A percentile compares a stretch with the other conserved stretches of the same genome.
phyloP scores from a whole-genome alignment of 2,797 vertebrate genomes.

The Danio jaintianensis region DNA sequence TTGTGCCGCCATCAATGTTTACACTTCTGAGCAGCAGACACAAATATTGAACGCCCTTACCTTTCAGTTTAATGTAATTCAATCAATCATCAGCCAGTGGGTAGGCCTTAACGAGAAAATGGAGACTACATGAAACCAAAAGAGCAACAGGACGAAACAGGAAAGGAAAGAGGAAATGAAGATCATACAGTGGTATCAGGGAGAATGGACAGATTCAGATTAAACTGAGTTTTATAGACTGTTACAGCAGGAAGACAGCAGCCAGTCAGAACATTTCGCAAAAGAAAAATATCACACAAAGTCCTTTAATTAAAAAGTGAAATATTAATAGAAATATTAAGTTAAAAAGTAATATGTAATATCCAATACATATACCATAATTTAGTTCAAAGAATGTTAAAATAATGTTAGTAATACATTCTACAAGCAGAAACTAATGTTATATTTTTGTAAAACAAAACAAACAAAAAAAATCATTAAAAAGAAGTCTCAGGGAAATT shows the following conservation, averaged over 20 bases:
- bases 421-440: no score
- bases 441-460: no score
- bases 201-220: conserved; percentile 49
- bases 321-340: neutral
- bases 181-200: conserved; percentile 61
- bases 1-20: conserved; percentile 64
- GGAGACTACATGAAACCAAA: conserved; percentile 33
- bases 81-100: conserved; percentile 69
- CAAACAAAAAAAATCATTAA: no score
- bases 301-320: neutral
- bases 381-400: no score
- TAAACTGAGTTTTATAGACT: conserved; percentile 17
- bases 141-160: conserved; percentile 10
- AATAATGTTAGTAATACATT: no score
- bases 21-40: conserved; percentile 73
- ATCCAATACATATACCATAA: neutral
- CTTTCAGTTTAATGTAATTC: conserved; percentile 70
- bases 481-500: no score
- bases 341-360: neutral
- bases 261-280: no score
- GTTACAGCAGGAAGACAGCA: neutral
- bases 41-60: conserved; percentile 77
- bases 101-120: conserved; percentile 19
- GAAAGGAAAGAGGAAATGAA: conserved; percentile 67
- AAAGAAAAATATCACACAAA: neutral